phyloP scores from a whole-genome alignment of 2,113 vertebrate species.

The Cnemophilus loriae region DNA sequence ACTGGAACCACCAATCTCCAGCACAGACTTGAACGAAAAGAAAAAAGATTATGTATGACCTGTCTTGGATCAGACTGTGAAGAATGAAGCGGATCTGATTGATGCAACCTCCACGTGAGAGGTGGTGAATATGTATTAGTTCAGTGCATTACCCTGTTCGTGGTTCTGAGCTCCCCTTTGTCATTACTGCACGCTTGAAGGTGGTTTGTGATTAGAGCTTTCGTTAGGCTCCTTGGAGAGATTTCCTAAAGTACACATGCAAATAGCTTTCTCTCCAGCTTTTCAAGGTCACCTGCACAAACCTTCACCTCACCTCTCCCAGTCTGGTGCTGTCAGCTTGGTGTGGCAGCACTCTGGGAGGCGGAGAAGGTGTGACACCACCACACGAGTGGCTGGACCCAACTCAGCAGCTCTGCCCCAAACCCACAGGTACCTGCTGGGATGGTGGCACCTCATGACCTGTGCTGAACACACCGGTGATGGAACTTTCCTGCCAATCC shows the following conservation, averaged over 20 bases:
- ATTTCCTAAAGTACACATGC: background rate
- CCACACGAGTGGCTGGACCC: rapidly evolving
- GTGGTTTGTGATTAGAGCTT: background rate
- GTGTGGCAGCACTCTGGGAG: background rate
- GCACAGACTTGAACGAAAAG: background rate
- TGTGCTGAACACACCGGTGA: rapidly evolving
- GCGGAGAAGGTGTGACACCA: rapidly evolving
- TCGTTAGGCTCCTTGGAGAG: background rate
- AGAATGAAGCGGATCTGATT: background rate
- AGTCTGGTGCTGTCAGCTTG: background rate
- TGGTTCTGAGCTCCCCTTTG: slow-evolving; percentile 4
- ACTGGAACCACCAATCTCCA: background rate
- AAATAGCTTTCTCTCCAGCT: background rate
- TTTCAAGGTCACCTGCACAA: background rate
- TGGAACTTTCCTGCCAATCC: background rate
- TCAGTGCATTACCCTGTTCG: background rate
- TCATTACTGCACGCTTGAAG: background rate
- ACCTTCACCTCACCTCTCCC: background rate
- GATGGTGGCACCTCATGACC: background rate
- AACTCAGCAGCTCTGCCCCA: background rate
- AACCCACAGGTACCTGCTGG: background rate
- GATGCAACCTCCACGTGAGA: background rate
- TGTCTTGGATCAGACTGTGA: background rate
- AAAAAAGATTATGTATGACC: background rate
- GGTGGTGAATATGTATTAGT: background rate